These are phyloP conservation scores for Spondyliosoma cantharus DNA, from an alignment of 2,797 vertebrate species.

Conservation along the genomic window DNA sequence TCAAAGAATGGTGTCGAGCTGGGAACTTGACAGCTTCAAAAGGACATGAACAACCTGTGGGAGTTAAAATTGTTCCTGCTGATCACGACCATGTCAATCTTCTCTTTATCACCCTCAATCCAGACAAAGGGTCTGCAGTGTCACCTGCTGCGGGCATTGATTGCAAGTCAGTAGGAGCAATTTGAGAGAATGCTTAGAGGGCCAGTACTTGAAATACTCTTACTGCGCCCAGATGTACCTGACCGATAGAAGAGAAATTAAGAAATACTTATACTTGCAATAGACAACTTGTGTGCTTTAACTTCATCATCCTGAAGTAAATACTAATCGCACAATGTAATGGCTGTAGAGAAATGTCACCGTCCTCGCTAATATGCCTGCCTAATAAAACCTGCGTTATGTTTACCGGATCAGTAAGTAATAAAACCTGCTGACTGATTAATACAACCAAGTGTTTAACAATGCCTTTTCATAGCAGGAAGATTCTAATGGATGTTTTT, in stretches of 20 bases:
- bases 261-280: neutral
- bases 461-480: too few species aligned
- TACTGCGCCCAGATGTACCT: neutral
- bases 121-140: constrained; percentile 71
- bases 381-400: too few species aligned
- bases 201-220: constrained; percentile 12
- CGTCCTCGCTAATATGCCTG: too few species aligned
- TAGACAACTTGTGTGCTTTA: too few species aligned
- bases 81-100: constrained; percentile 70
- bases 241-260: neutral
- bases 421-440: too few species aligned
- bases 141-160: constrained; percentile 68
- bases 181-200: constrained; percentile 43
- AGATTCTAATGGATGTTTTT: too few species aligned
- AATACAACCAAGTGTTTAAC: too few species aligned
- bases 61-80: constrained; percentile 47
- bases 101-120: constrained; percentile 61
- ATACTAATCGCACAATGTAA: too few species aligned
- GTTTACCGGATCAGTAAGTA: too few species aligned
- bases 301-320: too few species aligned
- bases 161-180: constrained; percentile 44
- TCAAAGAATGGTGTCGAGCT: constrained; percentile 26
- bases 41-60: constrained; percentile 51
- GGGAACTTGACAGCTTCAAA: constrained; percentile 43
- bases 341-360: too few species aligned